Percentiles rank a stretch among this genome's conserved stretches.
Conservation (phyloP, 1,140 invertebrate genomes). For the Portunus trituberculatus region DNA sequence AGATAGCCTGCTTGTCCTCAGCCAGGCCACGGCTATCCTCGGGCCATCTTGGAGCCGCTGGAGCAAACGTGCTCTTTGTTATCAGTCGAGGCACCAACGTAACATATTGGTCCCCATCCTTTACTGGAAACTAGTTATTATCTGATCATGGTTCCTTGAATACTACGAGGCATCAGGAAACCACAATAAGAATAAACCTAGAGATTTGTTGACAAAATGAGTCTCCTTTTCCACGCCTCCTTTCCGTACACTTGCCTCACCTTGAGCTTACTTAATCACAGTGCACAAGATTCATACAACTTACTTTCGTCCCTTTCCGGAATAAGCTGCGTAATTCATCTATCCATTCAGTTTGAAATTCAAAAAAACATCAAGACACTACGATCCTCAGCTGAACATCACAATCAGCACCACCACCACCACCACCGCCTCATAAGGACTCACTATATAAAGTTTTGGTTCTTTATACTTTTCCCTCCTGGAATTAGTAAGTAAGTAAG, state of each 20-base stretch:
- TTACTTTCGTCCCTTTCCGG: slow-evolving; percentile 59
- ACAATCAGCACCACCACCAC: background rate
- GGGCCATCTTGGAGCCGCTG: no score
- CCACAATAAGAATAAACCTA: background rate
- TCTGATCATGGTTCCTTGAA: no score
- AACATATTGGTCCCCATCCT: no score
- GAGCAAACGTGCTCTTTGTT: no score
- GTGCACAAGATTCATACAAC: background rate
- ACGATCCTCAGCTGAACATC: slow-evolving; percentile 1
- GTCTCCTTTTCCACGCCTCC: background rate
- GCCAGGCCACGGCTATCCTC: no score
- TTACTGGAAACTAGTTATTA: no score
- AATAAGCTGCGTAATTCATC: slow-evolving; percentile 54
- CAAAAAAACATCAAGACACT: slow-evolving; percentile 28
- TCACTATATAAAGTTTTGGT: slow-evolving; percentile 31
- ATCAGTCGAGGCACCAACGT: no score
- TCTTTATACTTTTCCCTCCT: background rate
- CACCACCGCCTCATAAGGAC: background rate
- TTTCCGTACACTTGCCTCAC: background rate
- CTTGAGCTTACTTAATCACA: background rate
- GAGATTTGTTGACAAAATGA: slow-evolving; percentile 39
- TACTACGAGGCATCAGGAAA: no score
- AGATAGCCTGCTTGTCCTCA: no score
- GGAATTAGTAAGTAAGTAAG: no score
- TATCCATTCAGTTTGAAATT: slow-evolving; percentile 58